Conservation (phyloP, 2,113 vertebrate species). For the Picathartes gymnocephalus region DNA sequence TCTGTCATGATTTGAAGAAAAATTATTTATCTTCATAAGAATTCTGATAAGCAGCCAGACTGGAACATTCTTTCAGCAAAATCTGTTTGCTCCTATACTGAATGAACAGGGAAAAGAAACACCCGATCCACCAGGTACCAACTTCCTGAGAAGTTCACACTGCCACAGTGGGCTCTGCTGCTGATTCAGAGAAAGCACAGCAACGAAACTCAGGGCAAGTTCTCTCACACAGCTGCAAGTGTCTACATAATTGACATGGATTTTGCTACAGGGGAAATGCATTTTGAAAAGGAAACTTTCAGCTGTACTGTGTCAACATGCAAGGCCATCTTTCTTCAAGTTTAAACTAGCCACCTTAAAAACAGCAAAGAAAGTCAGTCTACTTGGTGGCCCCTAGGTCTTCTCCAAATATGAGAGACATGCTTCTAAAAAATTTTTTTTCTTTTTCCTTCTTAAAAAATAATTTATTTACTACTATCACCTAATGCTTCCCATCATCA, state of each 20-base stretch:
- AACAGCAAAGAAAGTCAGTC: background rate
- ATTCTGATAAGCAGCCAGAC: background rate
- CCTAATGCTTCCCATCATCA: background rate
- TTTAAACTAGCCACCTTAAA: background rate
- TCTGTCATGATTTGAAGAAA: background rate
- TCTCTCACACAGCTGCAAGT: background rate
- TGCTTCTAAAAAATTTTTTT: background rate
- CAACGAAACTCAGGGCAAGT: background rate
- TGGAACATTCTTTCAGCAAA: background rate
- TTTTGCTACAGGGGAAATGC: background rate
- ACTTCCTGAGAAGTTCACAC: background rate
- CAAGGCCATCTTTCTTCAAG: background rate
- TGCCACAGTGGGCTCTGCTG: background rate
- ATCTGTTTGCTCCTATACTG: background rate
- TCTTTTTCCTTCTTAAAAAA: background rate
- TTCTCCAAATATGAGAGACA: background rate
- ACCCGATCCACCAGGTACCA: background rate
- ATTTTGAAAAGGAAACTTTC: background rate
- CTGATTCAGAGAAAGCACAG: background rate
- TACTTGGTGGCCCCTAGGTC: background rate
- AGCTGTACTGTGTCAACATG: background rate
- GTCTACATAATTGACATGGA: background rate
- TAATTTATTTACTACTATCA: background rate
- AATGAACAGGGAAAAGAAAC: background rate
- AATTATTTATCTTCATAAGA: background rate